Base-by-base conservation (phyloP, 2,888 invertebrate genomes). In the Polyommatus icarus region DNA sequence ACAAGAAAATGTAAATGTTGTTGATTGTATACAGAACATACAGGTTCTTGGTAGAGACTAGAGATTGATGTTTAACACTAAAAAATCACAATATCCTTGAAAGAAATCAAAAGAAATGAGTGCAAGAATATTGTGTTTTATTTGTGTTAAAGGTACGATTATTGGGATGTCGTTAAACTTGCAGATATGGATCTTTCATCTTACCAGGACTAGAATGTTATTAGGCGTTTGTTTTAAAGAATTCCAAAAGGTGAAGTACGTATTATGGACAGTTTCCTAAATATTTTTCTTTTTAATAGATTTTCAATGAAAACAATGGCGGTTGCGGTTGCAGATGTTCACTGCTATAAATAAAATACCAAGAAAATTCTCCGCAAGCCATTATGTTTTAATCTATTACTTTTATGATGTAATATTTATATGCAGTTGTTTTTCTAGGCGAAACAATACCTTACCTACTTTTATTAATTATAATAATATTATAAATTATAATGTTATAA, bases 261-360 rank as follows among this genome's bases (percentile, higher is more conserved):
- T 40, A 40, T 40, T 10, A 2, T 8, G 10, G 15, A 29, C 24
- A 67, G 29, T 67, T 24, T 29, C 67, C 67, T 67, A 67, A 6
- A 29, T 29, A 67, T 29, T 32, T 67, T 67, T 67, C 15, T 29
- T 67, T 5, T 29, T 29, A 10, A 29, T 67, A 6, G 12, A 5
- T 29, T 67, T 29, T 18, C 1, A 67, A 67, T 67, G 18, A 18
- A 67, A 67, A 67, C 67, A 67, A 32, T 15, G 67, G 32, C 6
- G 32, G 5, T 4, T 67, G 29, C 29, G 67, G 67, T 67, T 67
- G 29, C 29, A 67, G 29, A 67, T 67, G 67, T 67, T 67, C 67
- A 67, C 67, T 32, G 67, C 67, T 67, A 32, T 67, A 67, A 67
- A 67, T 32, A 67, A 67, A 67, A 67, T 67, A 67, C 67, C 67